Conservation (phyloP, 2,113 vertebrate species). For the Phocoena sinus region DNA sequence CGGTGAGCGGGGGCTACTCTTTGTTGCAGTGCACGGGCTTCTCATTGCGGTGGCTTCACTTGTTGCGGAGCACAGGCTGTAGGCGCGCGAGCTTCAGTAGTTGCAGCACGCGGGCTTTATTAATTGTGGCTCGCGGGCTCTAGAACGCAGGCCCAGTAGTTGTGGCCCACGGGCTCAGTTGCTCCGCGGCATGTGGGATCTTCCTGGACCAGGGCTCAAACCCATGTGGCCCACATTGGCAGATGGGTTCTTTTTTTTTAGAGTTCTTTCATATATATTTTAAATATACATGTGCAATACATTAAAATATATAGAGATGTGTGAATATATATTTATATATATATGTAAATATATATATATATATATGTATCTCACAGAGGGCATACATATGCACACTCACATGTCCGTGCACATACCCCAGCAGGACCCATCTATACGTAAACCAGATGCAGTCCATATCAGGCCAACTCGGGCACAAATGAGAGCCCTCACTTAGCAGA, state of each 20-base stretch:
- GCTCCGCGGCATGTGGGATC: no score
- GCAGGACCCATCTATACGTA: conserved; percentile 64
- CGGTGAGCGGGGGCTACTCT: no score
- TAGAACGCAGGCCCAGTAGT: no score
- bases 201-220: no score
- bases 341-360: neutral
- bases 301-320: conserved; percentile 76
- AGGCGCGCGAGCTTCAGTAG: no score
- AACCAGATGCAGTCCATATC: conserved; percentile 68
- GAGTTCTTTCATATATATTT: conserved; percentile 73
- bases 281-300: conserved; percentile 77
- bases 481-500: conserved; percentile 65
- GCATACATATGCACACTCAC: conserved; percentile 49
- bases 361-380: conserved; percentile 51
- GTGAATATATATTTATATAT: conserved; percentile 62
- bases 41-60: no score
- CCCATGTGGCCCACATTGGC: no score
- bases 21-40: accelerated
- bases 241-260: neutral
- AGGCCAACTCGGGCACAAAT: conserved; percentile 67
- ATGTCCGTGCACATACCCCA: conserved; percentile 50
- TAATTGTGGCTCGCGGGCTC: no score
- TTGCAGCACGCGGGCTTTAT: no score
- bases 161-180: no score
- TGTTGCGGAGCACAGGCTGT: no score